Evolutionary conservation across 2,797 vertebrate genomes (phyloP).

Genomic region (Cynodonichthys magdalenae): DNA sequence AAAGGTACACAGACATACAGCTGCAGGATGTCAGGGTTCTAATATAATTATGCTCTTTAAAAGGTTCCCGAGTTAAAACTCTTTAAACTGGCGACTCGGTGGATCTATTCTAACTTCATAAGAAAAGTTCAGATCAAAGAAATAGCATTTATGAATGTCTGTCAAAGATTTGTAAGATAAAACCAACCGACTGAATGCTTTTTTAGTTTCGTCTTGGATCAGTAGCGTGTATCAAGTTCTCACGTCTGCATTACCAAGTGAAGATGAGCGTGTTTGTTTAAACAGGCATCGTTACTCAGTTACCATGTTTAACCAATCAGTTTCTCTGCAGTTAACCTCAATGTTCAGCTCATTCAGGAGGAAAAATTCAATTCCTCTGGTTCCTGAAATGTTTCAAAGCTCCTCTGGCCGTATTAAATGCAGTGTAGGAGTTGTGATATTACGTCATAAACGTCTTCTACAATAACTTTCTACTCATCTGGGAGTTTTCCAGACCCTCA

Average conservation of each 20-base stretch:
- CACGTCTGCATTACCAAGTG: background rate
- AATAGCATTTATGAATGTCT: background rate
- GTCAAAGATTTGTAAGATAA: constrained; percentile 6
- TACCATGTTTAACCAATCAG: too few relatives aligned
- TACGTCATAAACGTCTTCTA: constrained; percentile 19
- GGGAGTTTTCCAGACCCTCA: constrained; percentile 1
- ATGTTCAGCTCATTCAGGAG: too few relatives aligned
- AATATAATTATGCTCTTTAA: constrained; percentile 59
- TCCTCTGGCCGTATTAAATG: background rate
- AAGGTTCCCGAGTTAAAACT: constrained; percentile 68
- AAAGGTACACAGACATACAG: constrained; percentile 19
- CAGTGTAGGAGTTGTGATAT: constrained; percentile 16
- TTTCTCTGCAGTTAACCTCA: background rate
- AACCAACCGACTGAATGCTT: background rate
- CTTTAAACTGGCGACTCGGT: constrained; percentile 53
- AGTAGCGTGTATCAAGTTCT: background rate
- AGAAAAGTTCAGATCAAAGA: constrained; percentile 54
- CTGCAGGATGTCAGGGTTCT: constrained; percentile 28
- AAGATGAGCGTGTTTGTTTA: background rate
- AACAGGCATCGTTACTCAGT: too few relatives aligned
- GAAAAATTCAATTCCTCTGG: too few relatives aligned
- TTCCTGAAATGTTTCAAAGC: background rate
- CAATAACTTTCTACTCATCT: constrained; percentile 16
- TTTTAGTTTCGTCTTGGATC: background rate
- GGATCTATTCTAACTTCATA: constrained; percentile 77